Evolutionary conservation across 2,888 invertebrate species (phyloP).

Genomic region (Trichopria drosophilae): DNA sequence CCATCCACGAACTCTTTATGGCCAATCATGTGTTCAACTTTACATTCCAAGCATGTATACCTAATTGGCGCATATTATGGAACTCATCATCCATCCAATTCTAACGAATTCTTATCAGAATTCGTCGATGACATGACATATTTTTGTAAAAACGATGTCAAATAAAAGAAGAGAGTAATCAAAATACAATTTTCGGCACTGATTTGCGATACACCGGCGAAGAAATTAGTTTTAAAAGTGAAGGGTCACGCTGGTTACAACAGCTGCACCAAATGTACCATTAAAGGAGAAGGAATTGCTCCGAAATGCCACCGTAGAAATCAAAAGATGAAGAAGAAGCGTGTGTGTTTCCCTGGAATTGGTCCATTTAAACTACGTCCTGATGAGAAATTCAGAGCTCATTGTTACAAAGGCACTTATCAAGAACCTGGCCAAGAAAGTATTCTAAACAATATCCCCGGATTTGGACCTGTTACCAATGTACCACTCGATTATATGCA

Average conservation of each 20-base stretch:
- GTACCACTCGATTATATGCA: slow-evolving; percentile 43
- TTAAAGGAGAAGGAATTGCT: slow-evolving; percentile 23
- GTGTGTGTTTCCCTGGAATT: neutral
- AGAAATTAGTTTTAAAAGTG: slow-evolving; percentile 27
- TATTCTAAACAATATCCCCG: slow-evolving; percentile 37
- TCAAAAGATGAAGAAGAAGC: neutral
- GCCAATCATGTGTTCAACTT: no score
- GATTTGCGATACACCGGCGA: slow-evolving; percentile 36
- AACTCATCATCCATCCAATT: neutral
- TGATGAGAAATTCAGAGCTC: neutral
- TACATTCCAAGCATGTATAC: no score
- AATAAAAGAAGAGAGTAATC: slow-evolving; percentile 2
- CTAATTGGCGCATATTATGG: no score
- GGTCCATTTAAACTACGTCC: neutral
- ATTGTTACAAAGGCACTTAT: neutral
- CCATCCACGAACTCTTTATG: no score
- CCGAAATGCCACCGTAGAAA: neutral
- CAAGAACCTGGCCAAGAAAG: neutral
- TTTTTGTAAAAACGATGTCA: slow-evolving; percentile 9
- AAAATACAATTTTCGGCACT: slow-evolving; percentile 18
- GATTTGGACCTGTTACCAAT: slow-evolving; percentile 42
- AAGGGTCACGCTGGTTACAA: slow-evolving; percentile 30
- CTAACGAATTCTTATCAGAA: slow-evolving; percentile 17
- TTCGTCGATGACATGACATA: slow-evolving; percentile 23
- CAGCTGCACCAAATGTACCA: slow-evolving; percentile 33